Evolutionary conservation across 2,797 vertebrate genomes (phyloP), one percentile per base, ranked within the genome.

Genomic region (Sebastes taczanowskii): DNA sequence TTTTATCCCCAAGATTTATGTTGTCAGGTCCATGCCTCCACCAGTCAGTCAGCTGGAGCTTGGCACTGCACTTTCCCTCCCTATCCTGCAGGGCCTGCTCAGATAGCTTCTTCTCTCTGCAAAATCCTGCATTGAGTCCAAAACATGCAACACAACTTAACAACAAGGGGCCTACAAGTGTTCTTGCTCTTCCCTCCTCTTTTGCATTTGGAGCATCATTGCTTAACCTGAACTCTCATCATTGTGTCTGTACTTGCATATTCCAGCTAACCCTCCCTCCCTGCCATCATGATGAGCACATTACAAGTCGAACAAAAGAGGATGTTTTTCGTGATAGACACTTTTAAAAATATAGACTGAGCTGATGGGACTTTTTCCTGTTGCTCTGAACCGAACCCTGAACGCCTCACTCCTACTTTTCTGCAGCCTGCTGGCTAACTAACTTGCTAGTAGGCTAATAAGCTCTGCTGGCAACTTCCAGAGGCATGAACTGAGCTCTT

Each of bases 361-460:
- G 5, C 30, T 23, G 2, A 3, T 9, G 1, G 11, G 25, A 42
- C 20, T 60, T 2, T 2, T 2, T 9, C 7, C 66, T 63, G 49
- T 2, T 61, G 6, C 35, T 35, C 16, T 14, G 20, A 46, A 46
- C 42, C 6, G 42, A 46, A 46, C 20, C 20, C 49, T 56, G 69
- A 7, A 3, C 80, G 73, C 79, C 29, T 76, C 83, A 62, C 64
- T 3, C 70, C 64, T 42, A 42, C 78, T 81, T 55, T 81, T 55
- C 13, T 78, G 77, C 83, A 86, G 76, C 30, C 77, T 62, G 68
- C 38, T 78, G 71, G 85, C 88, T 86, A 92, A 85, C 73, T 56
- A 92, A 85, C 73, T 56, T 35, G 89, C 84, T 92, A 90, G 65
- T 11, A 10, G 71, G 89, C 89, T 92, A 86, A 78, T 30, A 86